Base-by-base conservation (phyloP, 2,797 vertebrate species). In the Myotis vivesi region DNA sequence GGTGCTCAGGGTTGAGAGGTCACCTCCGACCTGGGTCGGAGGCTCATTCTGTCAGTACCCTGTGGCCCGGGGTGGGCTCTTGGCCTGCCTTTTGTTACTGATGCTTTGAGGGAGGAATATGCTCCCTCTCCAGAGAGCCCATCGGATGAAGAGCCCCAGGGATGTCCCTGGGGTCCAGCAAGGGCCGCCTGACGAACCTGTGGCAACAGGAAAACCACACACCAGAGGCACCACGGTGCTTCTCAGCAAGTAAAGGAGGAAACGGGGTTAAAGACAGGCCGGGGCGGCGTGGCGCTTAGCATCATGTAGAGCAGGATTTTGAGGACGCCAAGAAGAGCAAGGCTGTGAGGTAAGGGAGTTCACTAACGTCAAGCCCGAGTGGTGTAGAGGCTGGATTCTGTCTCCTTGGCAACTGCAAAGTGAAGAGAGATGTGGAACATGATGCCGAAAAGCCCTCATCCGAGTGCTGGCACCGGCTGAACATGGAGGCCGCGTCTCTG, bases 341-440 rank as follows among this genome's bases (percentile, higher is more conserved):
- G 30, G 9, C 17, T 64, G 55, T 83, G 12, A 22, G 46, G 62
- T 17, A 68, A 86, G 91, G 41, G 69, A 55, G 41, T 94, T 85
- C 83, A 83, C 72, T 85, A 81, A 80, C 62, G 73, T 77, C 20
- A 83, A 75, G 23, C 10, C 25, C 17, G 71, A 33, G 15, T 41
- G 51, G n/a, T 92, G 53, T 80, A 33, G 71, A 57, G n/a, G 28
- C 80, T 64, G 57, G 16, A 53, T 94, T 87, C 91, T 80, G 86
- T 97, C 93, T 96, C 86, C 92, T 81, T 92, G 83, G 93, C 90
- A 95, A 96, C 88, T 76, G 86, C 38, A 38, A 86, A 87, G 82
- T 89, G 76, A 94, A 93, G 92, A 69, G 68, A 91, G 83, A 87
- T 89, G 71, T 55, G 91, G 79, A 83, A 62, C 72, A 19, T 51